Base-by-base conservation (phyloP, 2,888 invertebrate species). In the Nomada flava region DNA sequence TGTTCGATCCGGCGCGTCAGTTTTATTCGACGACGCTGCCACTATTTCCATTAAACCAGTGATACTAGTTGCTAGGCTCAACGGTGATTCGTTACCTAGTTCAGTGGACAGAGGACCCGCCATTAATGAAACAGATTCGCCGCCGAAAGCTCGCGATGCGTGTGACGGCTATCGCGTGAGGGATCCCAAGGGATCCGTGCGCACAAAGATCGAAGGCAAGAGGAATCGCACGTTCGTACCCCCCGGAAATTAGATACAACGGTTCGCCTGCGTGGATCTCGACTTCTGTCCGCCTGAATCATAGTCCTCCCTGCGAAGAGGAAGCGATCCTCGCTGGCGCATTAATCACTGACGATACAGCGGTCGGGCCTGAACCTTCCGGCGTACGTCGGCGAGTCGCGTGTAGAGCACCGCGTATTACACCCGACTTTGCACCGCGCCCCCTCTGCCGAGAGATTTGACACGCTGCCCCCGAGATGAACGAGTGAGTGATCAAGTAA, bases 251-350 rank as follows among this genome's bases (percentile, higher is more conserved):
- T 64, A 18, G 29, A 64, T 36, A 5, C 78, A 72, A 77, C 77
- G 65, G 70, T 76, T 70, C 63, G 52, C 59, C 57, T 29, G 44
- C 13, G 64, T 20, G 63, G 52, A 70, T 76, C 65, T 65, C 29
- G 65, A 62, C 71, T 70, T 76, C 52, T 71, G 53, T 67, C 29
- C 70, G 52, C 15, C 70, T 60, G 80, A 73, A 11, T 80, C 72
- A 44, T 23, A 29, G 18, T n/a, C 53, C 26, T 47, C 15, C 65
- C 57, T 62, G 1, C 47, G 20, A 52, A 13, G 55, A 65, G 78
- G 80, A 80, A 67, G 53, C 60, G 78, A 62, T 55, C 23, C 68
- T 60, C 47, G 36, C 57, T 15, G 7, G 29, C 7, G 26, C 64
- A 64, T 79, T 69, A 7, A 59, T 47, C 20, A 47, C 18, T 20